These are phyloP conservation scores for Patiria pectinifera DNA, from an alignment of 53 echinoderm and acorn worm genomes.

Conservation along the genomic window DNA sequence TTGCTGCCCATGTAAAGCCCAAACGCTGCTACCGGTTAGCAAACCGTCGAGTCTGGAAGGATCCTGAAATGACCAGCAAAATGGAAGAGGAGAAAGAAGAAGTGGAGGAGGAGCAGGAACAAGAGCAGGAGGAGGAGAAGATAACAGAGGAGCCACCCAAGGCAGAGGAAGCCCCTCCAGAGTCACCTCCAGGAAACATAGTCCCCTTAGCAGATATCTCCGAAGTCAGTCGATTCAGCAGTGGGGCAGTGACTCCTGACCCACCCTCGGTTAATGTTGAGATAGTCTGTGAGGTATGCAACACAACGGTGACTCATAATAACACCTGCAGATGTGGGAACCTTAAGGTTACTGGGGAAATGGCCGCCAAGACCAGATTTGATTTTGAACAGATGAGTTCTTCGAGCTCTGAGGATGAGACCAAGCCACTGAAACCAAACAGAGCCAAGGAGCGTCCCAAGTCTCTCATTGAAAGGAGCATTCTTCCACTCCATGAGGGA, in stretches of 20 bases:
- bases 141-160: slow-evolving; percentile 45
- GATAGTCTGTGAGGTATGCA: slow-evolving; percentile 93
- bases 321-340: slow-evolving; percentile 86
- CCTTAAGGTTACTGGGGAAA: slow-evolving; percentile 75
- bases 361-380: slow-evolving; percentile 52
- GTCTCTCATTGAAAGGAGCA: slow-evolving; percentile 59
- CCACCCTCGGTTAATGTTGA: slow-evolving; percentile 87
- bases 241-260: slow-evolving; percentile 82
- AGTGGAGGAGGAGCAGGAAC: slow-evolving; percentile 53
- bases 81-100: slow-evolving; percentile 70
- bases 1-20: slow-evolving; percentile 88
- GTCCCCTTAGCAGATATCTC: slow-evolving; percentile 91
- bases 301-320: slow-evolving; percentile 77
- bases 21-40: slow-evolving; percentile 82
- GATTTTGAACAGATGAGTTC: slow-evolving; percentile 58
- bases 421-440: slow-evolving; percentile 55
- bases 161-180: slow-evolving; percentile 51
- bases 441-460: slow-evolving; percentile 53
- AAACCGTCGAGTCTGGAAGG: slow-evolving; percentile 69
- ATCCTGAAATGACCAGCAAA: slow-evolving; percentile 69
- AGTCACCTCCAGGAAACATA: slow-evolving; percentile 55
- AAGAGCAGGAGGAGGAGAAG: slow-evolving; percentile 53
- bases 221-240: slow-evolving; percentile 84
- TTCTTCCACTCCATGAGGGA: slow-evolving; percentile 50
- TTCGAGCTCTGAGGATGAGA: slow-evolving; percentile 61